Evolutionary conservation across 2,888 invertebrate species (phyloP).

Genomic region (Electrophaes corylata): DNA sequence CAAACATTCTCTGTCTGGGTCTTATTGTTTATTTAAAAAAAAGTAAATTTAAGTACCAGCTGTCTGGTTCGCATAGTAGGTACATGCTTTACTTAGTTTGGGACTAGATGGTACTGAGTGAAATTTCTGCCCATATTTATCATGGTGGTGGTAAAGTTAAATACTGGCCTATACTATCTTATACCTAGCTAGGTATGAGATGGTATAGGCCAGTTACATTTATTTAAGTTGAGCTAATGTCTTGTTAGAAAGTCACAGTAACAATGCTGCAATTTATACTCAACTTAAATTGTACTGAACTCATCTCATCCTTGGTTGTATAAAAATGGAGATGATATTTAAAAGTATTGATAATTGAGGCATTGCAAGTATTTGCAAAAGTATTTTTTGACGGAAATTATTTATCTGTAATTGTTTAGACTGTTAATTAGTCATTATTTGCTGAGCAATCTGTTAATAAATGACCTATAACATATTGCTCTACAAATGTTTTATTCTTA

Average conservation of each 20-base stretch:
- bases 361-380: background rate
- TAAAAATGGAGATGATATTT: background rate
- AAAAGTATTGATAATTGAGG: background rate
- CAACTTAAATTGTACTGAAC: background rate
- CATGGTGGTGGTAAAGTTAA: background rate
- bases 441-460: background rate
- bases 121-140: too few species aligned
- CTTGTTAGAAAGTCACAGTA: background rate
- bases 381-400: constrained; percentile 1
- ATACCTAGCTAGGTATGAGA: background rate
- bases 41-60: too few species aligned
- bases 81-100: too few species aligned
- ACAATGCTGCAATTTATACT: background rate
- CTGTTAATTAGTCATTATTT: constrained; percentile 2
- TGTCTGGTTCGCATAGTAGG: too few species aligned
- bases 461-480: background rate
- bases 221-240: background rate
- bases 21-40: too few species aligned
- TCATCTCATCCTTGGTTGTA: background rate
- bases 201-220: too few species aligned
- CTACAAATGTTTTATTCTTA: constrained; percentile 4
- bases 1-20: too few species aligned
- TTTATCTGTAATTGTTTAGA: background rate
- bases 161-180: background rate
- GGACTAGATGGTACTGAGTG: too few species aligned